A percentile compares a stretch with the other conserved stretches of the same genome.
phyloP scores from a whole-genome alignment of 2,888 invertebrate species.

The Tuta absoluta region DNA sequence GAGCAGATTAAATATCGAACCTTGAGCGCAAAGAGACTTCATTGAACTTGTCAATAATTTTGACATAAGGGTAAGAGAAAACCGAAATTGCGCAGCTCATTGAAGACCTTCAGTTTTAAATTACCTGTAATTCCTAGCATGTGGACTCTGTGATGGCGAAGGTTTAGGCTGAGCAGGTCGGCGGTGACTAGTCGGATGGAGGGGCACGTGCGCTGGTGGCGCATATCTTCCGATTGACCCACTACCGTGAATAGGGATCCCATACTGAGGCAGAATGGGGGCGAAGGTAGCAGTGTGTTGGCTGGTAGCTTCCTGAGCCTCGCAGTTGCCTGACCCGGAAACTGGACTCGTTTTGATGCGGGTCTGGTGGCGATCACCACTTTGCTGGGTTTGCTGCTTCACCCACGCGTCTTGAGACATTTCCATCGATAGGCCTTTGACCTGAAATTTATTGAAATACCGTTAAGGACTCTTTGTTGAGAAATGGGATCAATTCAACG shows the following conservation, averaged over 20 bases:
- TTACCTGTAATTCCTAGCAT: constrained; percentile 80
- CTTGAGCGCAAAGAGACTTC: background rate
- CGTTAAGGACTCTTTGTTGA: background rate
- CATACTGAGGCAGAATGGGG: constrained; percentile 71
- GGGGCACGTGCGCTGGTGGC: constrained; percentile 76
- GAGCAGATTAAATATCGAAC: too few relatives aligned
- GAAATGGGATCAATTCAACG: background rate
- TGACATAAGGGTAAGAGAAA: background rate
- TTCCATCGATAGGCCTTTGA: constrained; percentile 77
- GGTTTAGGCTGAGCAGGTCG: constrained; percentile 69
- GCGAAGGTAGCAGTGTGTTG: constrained; percentile 70
- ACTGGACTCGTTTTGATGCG: constrained; percentile 76
- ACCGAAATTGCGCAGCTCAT: background rate
- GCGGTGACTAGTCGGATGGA: constrained; percentile 78
- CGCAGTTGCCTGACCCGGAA: constrained; percentile 70
- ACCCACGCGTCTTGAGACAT: constrained; percentile 78
- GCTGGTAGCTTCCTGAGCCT: constrained; percentile 81
- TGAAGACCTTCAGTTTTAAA: constrained; percentile 23
- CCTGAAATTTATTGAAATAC: constrained; percentile 53
- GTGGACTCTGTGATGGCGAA: constrained; percentile 79
- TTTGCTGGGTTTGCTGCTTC: constrained; percentile 73
- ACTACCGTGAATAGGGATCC: constrained; percentile 62
- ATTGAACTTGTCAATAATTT: background rate
- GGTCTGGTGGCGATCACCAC: constrained; percentile 68
- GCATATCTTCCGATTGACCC: constrained; percentile 76